Conservation (phyloP, 23 tunicate species). For the Styela plicata region DNA sequence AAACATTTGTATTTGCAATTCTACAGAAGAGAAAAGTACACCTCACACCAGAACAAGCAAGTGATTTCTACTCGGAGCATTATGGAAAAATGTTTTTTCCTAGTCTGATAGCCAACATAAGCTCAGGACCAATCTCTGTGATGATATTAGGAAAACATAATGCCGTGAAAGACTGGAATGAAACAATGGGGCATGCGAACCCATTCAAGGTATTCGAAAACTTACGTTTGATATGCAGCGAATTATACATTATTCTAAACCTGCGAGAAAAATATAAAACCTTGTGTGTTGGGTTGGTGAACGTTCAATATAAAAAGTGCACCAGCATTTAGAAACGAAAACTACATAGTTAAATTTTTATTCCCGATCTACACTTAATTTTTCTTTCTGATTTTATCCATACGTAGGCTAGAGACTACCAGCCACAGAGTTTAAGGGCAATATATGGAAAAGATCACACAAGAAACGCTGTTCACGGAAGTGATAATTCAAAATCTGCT, state of each 20-base stretch:
- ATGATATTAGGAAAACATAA: slow-evolving; percentile 70
- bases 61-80: slow-evolving; percentile 96
- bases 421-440: slow-evolving; percentile 76
- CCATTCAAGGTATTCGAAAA: slow-evolving; percentile 69
- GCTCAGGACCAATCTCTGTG: slow-evolving; percentile 69
- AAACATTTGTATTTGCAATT: background rate
- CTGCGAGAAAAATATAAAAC: too few species aligned
- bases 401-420: slow-evolving; percentile 57
- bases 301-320: too few species aligned
- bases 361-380: too few species aligned
- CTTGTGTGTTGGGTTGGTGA: too few species aligned
- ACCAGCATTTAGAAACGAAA: too few species aligned
- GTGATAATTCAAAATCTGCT: slow-evolving; percentile 67
- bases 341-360: too few species aligned
- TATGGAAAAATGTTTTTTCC: slow-evolving; percentile 98
- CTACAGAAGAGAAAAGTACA: slow-evolving; percentile 74
- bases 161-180: slow-evolving; percentile 81
- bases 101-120: slow-evolving; percentile 88
- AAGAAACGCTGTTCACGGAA: slow-evolving; percentile 94
- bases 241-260: too few species aligned
- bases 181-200: slow-evolving; percentile 89
- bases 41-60: slow-evolving; percentile 92
- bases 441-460: slow-evolving; percentile 92
- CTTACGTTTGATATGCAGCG: too few species aligned
- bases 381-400: too few species aligned